phyloP scores from a whole-genome alignment of 1,140 invertebrate genomes.

The Dendrolimus kikuchii region DNA sequence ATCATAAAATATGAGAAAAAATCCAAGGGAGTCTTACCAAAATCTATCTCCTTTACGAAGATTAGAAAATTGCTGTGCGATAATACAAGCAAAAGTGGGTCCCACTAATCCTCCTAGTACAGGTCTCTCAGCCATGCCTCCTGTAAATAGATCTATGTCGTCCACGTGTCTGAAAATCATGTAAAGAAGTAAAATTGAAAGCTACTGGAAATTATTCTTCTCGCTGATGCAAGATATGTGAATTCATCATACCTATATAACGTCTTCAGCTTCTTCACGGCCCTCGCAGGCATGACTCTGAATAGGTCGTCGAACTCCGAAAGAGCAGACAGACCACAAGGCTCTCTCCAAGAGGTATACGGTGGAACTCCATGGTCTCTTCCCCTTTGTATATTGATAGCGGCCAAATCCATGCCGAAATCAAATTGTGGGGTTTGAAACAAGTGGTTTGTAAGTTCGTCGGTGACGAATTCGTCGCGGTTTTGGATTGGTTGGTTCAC shows the following conservation, averaged over 20 bases:
- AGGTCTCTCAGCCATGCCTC: constrained; percentile 87
- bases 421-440: constrained; percentile 83
- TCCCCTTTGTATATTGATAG: constrained; percentile 90
- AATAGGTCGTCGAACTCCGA: constrained; percentile 84
- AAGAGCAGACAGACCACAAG: constrained; percentile 83
- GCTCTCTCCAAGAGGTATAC: constrained; percentile 86
- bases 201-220: too few relatives aligned
- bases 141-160: constrained; percentile 94
- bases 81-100: constrained; percentile 96
- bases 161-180: constrained; percentile 75
- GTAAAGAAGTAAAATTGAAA: too few relatives aligned
- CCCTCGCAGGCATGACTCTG: constrained; percentile 78
- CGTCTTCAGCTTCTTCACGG: constrained; percentile 75
- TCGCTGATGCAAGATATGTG: not conserved
- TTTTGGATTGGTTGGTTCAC: constrained; percentile 84
- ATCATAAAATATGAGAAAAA: not conserved
- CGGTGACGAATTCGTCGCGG: constrained; percentile 86
- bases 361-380: constrained; percentile 92
- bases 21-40: constrained; percentile 74
- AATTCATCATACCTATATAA: constrained; percentile 72
- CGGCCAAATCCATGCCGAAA: constrained; percentile 91
- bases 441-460: constrained; percentile 89
- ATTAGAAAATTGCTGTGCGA: constrained; percentile 93
- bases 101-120: constrained; percentile 90
- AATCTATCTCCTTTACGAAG: constrained; percentile 92